Percentiles rank a stretch among this genome's conserved stretches.
Evolutionary conservation across 2,797 vertebrate species (phyloP).

Genomic region (Brotula barbata): DNA sequence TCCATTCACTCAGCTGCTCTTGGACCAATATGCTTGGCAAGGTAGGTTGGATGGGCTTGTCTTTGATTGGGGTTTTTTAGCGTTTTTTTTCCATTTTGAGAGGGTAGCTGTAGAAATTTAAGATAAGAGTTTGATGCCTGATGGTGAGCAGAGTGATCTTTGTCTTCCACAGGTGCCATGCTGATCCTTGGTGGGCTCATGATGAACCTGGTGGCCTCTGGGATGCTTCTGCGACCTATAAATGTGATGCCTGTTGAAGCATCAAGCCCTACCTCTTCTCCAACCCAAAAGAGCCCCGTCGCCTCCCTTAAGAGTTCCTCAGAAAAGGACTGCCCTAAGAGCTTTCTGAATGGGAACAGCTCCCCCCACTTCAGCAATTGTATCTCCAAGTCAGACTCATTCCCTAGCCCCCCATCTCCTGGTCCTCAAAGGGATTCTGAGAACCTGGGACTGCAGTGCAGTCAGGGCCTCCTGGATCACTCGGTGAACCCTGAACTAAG

Average conservation of each 20-base stretch:
- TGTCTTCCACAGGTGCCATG: slow-evolving; percentile 81
- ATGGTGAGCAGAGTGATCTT: slow-evolving; percentile 15
- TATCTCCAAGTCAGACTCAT: slow-evolving; percentile 67
- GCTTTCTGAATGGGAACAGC: slow-evolving; percentile 65
- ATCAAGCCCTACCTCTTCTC: slow-evolving; percentile 56
- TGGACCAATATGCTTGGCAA: slow-evolving; percentile 89
- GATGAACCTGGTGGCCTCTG: slow-evolving; percentile 90
- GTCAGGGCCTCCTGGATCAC: slow-evolving; percentile 48
- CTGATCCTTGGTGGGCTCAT: slow-evolving; percentile 88
- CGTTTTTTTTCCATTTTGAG: background rate
- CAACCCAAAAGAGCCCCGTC: slow-evolving; percentile 64
- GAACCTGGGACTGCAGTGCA: slow-evolving; percentile 45
- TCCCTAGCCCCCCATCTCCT: slow-evolving; percentile 41
- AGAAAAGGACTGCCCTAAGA: slow-evolving; percentile 73
- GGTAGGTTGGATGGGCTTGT: slow-evolving; percentile 73
- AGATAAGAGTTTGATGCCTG: slow-evolving; percentile 1
- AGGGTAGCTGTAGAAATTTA: background rate
- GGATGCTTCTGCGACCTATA: slow-evolving; percentile 86
- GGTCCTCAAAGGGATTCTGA: slow-evolving; percentile 53
- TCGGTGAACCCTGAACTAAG: slow-evolving; percentile 65
- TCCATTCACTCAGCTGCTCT: slow-evolving; percentile 87
- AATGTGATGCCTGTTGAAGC: slow-evolving; percentile 52
- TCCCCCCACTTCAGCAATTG: slow-evolving; percentile 74
- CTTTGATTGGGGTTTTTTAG: no score
- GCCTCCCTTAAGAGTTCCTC: slow-evolving; percentile 65